Evolutionary conservation across 2,888 invertebrate genomes (phyloP), one percentile per base, ranked within the genome.

Genomic region (Temnothorax unifasciatus): DNA sequence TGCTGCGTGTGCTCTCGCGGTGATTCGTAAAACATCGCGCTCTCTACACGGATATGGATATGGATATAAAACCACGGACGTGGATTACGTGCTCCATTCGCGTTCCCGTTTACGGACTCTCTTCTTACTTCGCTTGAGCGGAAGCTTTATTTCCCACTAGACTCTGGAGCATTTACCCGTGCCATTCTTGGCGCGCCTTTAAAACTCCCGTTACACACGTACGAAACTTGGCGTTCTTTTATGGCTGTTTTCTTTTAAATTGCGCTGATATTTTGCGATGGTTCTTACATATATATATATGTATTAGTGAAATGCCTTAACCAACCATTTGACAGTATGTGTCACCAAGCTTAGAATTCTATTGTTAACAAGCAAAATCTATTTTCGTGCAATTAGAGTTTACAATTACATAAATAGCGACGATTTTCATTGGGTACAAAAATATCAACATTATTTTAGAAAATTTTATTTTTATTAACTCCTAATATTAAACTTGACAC

Each of bases 11-110:
- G 54, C 74, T 52, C 54, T 68, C 64, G 73, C 77, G 77, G 34
- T 88, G 87, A 88, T 88, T 87, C 74, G 83, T 77, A 75, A 85
- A 88, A 77, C 85, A 85, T 86, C 75, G 68, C 85, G 34, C 76
- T 44, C 76, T 38, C 61, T 44, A 0, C 77, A 29, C 79, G 52
- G 82, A 76, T 77, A 76, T 76, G 61, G 61, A 77, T 68, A 77
- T 73, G 69, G 75, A 47, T 77, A 83, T 77, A 59, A 83, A 64
- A 75, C 59, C 52, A 52, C 74, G 68, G 71, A 76, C 57, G 71
- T 66, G 73, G 74, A 66, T 69, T 66, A 69, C 68, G 73, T 57
- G 59, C 59, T 52, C 74, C 84, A 57, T 59, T 71, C 52, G 68
- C 54, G 57, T 76, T 63, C 34, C 50, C 74, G 63, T 82, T 74